These are phyloP conservation scores for Zygothrica quintamaculata DNA, from an alignment of 2,888 invertebrate genomes.

Conservation along the genomic window DNA sequence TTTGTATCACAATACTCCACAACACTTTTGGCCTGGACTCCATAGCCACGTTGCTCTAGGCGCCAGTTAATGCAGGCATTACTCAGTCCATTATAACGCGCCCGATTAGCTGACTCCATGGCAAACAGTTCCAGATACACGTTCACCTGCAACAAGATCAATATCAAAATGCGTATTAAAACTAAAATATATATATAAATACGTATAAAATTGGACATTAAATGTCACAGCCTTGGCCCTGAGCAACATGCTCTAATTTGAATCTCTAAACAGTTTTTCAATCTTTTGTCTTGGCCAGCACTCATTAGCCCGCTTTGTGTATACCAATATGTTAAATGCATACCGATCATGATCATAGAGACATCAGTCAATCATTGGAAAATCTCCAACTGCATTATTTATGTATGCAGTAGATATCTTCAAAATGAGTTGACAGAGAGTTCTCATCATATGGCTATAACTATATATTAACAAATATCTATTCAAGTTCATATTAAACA, in stretches of 20 bases:
- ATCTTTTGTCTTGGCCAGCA: slow-evolving; percentile 17
- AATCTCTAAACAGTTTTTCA: slow-evolving; percentile 26
- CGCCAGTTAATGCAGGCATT: slow-evolving; percentile 80
- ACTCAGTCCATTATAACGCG: slow-evolving; percentile 66
- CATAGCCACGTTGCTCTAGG: slow-evolving; percentile 55
- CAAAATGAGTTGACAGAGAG: slow-evolving; percentile 7
- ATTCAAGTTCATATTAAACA: too few relatives aligned
- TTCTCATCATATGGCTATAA: not conserved
- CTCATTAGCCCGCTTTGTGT: slow-evolving; percentile 39
- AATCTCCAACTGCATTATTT: slow-evolving; percentile 32
- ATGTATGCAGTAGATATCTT: slow-evolving; percentile 42
- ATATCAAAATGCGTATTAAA: slow-evolving; percentile 30
- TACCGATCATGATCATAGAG: slow-evolving; percentile 46
- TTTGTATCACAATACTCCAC: slow-evolving; percentile 79
- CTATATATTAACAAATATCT: too few relatives aligned
- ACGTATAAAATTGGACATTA: slow-evolving; percentile 35
- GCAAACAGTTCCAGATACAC: slow-evolving; percentile 76
- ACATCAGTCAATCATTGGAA: slow-evolving; percentile 58
- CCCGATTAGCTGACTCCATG: slow-evolving; percentile 68
- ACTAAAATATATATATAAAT: too few relatives aligned
- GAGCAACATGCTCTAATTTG: slow-evolving; percentile 38
- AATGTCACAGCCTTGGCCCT: slow-evolving; percentile 54
- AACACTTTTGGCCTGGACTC: slow-evolving; percentile 72
- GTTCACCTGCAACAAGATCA: slow-evolving; percentile 65
- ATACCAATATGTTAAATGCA: slow-evolving; percentile 44